These are phyloP conservation scores for Peromyscus attwateri DNA, from an alignment of 2,797 vertebrate genomes.

Conservation along the genomic window DNA sequence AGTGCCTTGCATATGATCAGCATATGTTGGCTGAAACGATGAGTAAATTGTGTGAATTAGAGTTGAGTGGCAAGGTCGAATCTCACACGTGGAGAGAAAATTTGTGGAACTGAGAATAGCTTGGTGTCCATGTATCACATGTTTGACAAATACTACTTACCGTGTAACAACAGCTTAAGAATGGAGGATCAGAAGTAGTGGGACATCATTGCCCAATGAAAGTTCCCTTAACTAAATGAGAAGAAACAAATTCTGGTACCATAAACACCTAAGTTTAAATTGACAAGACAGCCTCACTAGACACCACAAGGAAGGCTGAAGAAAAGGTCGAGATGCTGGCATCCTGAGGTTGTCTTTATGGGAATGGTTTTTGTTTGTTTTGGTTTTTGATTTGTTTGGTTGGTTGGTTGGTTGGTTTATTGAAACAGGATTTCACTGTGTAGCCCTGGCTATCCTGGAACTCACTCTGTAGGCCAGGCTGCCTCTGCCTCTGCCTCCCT, in stretches of 20 bases:
- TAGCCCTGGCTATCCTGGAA: background rate
- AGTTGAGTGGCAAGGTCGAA: conserved; percentile 45
- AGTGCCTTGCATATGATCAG: conserved; percentile 61
- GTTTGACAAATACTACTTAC: conserved; percentile 25
- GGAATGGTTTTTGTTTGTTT: conserved; percentile 5
- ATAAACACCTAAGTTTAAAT: background rate
- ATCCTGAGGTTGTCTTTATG: background rate
- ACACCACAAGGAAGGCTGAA: background rate
- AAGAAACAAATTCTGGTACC: conserved; percentile 34
- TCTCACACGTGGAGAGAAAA: conserved; percentile 26
- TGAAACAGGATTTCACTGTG: background rate
- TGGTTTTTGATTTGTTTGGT: background rate
- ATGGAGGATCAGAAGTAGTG: background rate
- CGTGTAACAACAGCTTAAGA: conserved; percentile 27
- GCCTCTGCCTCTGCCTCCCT: background rate
- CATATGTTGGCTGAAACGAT: conserved; percentile 46
- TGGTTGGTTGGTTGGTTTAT: background rate
- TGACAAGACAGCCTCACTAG: background rate
- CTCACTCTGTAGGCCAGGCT: background rate
- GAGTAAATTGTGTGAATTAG: conserved; percentile 45
- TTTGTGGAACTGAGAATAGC: conserved; percentile 18
- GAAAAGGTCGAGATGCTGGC: background rate
- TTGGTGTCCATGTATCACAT: conserved; percentile 19
- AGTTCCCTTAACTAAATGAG: conserved; percentile 33
- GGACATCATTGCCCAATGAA: background rate